Evolutionary conservation across 2,797 vertebrate genomes (phyloP), one percentile per base, ranked within the genome.

Genomic region (Chiloscyllium punctatum): DNA sequence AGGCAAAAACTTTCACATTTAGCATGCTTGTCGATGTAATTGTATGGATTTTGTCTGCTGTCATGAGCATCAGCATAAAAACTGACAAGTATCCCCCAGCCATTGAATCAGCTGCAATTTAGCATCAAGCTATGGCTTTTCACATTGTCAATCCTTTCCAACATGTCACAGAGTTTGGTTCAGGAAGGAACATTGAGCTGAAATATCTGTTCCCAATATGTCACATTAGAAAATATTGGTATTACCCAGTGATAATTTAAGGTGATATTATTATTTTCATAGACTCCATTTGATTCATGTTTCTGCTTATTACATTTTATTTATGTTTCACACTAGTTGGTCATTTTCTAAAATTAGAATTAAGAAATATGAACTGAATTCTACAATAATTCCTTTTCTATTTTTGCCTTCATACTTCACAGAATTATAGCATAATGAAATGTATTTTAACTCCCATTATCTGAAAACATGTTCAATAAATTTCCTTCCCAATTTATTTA

Each of bases 181-280:
- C 94, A 95, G 53, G 94, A 95, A 95, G 33, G 71, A 95, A 53
- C 21, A 15, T 74, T 94, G 94, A 74, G 94, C 33, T 68, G 69
- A 95, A 95, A 72, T 95, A 53, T 95, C 4, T 77, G 94, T 27
- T 72, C 71, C 37, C 68, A n/a, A 16, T n/a, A 3, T 66, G n/a
- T 66, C 88, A 91, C 57, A n/a, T 33, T 66, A n/a, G 15, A 91
- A 23, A 90, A 57, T 33, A 90, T 2, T 25, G 25, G 1, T 66
- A 15, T 87, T 51, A 8, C 90, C 42, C 21, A 69, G 42, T 23
- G 6, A 48, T 69, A 33, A 92, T 91, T n/a, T 91, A 8, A 16
- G 30, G 42, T 69, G 18, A 92, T 92, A 92, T 69, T 91, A 37
- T 91, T 62, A 37, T 68, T 66, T 68, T 8, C 21, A 23, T 68